A percentile compares a stretch with the other conserved stretches of the same genome.
Evolutionary conservation across 2,113 vertebrate genomes (phyloP).

Genomic region (Psophia crepitans): DNA sequence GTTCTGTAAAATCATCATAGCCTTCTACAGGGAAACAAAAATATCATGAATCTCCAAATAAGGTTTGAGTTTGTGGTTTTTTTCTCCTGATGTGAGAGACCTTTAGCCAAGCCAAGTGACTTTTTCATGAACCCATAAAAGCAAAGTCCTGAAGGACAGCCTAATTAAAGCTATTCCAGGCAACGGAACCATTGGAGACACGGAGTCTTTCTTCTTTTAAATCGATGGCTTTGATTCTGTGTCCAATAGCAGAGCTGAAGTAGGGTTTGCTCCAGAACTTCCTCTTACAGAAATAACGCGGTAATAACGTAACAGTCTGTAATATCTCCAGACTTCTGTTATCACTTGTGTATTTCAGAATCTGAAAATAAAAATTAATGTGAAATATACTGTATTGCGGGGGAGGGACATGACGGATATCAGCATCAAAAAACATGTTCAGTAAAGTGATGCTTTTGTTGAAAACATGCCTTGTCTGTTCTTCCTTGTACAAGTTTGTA

Average conservation of each 20-base stretch:
- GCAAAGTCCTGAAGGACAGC: neutral
- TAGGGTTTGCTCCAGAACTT: neutral
- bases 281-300: neutral
- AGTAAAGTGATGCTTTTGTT: neutral
- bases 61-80: neutral
- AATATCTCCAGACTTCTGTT: neutral
- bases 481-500: neutral
- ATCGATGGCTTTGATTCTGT: neutral
- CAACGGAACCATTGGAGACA: neutral
- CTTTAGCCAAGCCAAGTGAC: neutral
- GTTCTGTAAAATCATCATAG: neutral
- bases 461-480: neutral
- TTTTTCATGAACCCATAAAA: neutral
- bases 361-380: neutral
- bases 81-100: neutral
- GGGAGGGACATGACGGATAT: too few relatives aligned
- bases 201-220: neutral
- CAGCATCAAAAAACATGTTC: neutral
- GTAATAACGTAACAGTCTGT: neutral
- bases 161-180: slow-evolving; percentile 17
- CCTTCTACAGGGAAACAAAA: neutral
- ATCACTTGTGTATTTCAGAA: neutral
- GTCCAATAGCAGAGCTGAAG: neutral
- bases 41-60: neutral
- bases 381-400: neutral